A percentile compares a stretch with the other conserved stretches of the same genome.
Evolutionary conservation across 2,888 invertebrate species (phyloP).

Genomic region (Acleris holmiana): DNA sequence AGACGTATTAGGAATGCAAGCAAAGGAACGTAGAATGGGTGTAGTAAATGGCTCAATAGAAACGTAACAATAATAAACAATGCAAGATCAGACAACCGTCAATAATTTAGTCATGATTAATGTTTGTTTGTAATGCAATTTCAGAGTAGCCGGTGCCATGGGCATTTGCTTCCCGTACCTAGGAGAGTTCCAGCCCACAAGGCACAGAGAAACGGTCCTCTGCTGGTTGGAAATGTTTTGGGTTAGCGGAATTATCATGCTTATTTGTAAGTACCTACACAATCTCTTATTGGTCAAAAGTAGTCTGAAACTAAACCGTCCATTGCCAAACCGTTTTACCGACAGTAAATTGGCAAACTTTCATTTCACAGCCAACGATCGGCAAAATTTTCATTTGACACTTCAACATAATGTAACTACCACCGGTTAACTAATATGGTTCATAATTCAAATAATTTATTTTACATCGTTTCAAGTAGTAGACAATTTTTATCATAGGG

Average conservation of each 20-base stretch:
- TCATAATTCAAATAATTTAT: too few relatives aligned
- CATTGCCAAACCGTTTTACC: too few relatives aligned
- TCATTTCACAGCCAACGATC: too few relatives aligned
- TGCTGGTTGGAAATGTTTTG: conserved; percentile 95
- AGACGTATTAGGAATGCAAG: background rate
- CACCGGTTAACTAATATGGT: too few relatives aligned
- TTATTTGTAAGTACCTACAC: conserved; percentile 85
- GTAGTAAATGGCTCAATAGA: conserved; percentile 17
- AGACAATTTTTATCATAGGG: too few relatives aligned
- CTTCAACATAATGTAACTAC: too few relatives aligned
- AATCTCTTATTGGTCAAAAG: too few relatives aligned
- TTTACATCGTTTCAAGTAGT: too few relatives aligned
- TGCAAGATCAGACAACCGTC: background rate
- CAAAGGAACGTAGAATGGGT: background rate
- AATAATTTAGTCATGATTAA: too few relatives aligned
- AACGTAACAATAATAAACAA: conserved; percentile 15
- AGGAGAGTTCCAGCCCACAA: conserved; percentile 92
- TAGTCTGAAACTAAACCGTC: too few relatives aligned
- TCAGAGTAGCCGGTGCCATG: conserved; percentile 92
- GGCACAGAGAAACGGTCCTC: conserved; percentile 90
- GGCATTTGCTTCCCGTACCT: conserved; percentile 92
- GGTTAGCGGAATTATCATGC: conserved; percentile 90
- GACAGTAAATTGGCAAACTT: too few relatives aligned
- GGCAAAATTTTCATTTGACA: too few relatives aligned
- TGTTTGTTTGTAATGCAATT: conserved; percentile 30